Evolutionary conservation across 2,113 vertebrate species (phyloP).

Genomic region (Corythoichthys intestinalis): DNA sequence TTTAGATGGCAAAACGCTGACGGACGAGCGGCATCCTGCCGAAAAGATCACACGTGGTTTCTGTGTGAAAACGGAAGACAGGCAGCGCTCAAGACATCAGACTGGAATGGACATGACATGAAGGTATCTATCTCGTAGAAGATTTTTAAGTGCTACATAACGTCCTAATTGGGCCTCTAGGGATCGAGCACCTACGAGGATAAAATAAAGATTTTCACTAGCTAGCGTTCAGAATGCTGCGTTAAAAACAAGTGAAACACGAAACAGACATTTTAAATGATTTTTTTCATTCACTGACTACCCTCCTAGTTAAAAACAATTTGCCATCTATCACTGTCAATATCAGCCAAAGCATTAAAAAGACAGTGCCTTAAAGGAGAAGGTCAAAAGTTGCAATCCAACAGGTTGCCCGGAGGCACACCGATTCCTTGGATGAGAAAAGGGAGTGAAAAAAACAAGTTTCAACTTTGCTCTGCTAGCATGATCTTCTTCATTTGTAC

Average conservation of each 20-base stretch:
- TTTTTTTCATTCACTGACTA: too few species aligned
- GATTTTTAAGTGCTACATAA: slow-evolving; percentile 25
- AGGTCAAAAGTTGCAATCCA: too few species aligned
- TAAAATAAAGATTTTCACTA: slow-evolving; percentile 30
- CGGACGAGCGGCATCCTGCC: slow-evolving; percentile 10
- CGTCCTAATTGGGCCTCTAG: slow-evolving; percentile 64
- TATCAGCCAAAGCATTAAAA: too few species aligned
- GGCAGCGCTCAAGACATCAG: slow-evolving; percentile 5
- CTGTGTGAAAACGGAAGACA: slow-evolving; percentile 21
- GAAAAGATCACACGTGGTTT: slow-evolving; percentile 21
- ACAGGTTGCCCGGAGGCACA: too few species aligned
- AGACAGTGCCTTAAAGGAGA: too few species aligned
- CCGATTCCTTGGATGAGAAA: slow-evolving; percentile 5
- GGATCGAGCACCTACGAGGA: slow-evolving; percentile 38
- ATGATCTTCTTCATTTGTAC: too few species aligned
- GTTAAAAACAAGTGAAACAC: slow-evolving; percentile 21
- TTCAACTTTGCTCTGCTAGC: too few species aligned
- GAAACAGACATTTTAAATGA: too few species aligned
- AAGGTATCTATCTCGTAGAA: not conserved
- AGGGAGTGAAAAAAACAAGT: slow-evolving; percentile 8
- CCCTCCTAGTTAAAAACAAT: too few species aligned
- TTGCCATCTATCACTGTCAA: too few species aligned
- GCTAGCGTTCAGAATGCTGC: slow-evolving; percentile 43
- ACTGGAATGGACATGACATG: too few species aligned
- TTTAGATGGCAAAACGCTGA: slow-evolving; percentile 9